Conservation (phyloP, 2,888 invertebrate genomes). For the Scaptomyza tumidula region DNA sequence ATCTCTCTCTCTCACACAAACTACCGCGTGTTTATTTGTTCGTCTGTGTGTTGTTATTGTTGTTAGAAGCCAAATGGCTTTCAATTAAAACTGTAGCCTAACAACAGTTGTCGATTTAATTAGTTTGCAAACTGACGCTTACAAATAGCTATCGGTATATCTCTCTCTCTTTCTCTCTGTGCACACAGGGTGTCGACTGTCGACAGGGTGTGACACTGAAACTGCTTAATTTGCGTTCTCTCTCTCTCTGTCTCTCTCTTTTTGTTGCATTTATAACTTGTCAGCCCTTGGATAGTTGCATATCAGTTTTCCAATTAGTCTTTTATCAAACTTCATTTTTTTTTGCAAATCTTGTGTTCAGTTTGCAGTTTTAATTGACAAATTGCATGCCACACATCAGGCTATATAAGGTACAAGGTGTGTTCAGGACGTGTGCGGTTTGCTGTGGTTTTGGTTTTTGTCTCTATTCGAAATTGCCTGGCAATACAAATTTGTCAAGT, state of each 20-base stretch:
- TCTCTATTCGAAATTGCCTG: not conserved
- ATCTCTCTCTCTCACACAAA: slow-evolving; percentile 8
- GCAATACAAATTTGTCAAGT: not conserved
- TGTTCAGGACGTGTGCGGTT: not conserved
- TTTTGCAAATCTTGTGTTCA: not conserved
- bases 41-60: slow-evolving; percentile 27
- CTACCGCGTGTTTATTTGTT: slow-evolving; percentile 33
- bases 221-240: not conserved
- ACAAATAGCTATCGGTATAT: slow-evolving; percentile 8
- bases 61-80: slow-evolving; percentile 66
- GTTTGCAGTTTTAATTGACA: not conserved
- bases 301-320: not conserved
- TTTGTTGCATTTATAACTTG: not conserved
- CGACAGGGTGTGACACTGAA: not conserved
- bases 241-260: not conserved
- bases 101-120: slow-evolving; percentile 72
- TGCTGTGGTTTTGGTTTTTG: not conserved
- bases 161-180: not conserved
- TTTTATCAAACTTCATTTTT: not conserved
- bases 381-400: not conserved
- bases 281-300: not conserved
- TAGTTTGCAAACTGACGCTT: slow-evolving; percentile 63
- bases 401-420: not conserved
- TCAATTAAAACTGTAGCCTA: slow-evolving; percentile 73
- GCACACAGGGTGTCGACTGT: not conserved